A percentile compares a stretch with the other conserved stretches of the same genome.
phyloP scores from a whole-genome alignment of 2,888 invertebrate species.

The Leucozona laternaria region DNA sequence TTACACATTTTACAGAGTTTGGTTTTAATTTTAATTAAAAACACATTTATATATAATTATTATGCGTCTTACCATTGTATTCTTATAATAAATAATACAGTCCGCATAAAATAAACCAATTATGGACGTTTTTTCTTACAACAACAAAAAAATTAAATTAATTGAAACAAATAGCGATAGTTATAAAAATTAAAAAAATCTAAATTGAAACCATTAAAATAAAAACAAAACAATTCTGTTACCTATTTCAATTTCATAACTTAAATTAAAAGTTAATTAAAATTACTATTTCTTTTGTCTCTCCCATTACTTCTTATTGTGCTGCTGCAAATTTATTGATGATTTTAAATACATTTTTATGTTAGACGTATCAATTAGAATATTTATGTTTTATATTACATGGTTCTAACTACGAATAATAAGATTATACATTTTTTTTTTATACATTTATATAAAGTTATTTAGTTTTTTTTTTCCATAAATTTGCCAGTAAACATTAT shows the following conservation, averaged over 20 bases:
- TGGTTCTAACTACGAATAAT: conserved; percentile 71
- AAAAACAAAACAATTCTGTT: conserved; percentile 36
- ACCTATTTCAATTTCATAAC: conserved; percentile 59
- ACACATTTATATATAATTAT: conserved; percentile 53
- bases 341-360: conserved; percentile 28
- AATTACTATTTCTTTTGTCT: conserved; percentile 4
- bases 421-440: conserved; percentile 57
- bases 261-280: conserved; percentile 2
- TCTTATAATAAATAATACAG: conserved; percentile 59
- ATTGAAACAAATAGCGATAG: background rate
- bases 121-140: conserved; percentile 16
- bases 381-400: conserved; percentile 64
- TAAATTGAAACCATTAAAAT: background rate
- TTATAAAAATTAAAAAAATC: background rate
- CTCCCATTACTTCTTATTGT: conserved; percentile 51
- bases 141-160: background rate
- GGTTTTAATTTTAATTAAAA: conserved; percentile 56
- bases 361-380: conserved; percentile 55
- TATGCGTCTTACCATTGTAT: conserved; percentile 47
- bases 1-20: conserved; percentile 64
- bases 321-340: conserved; percentile 44
- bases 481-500: conserved; percentile 47
- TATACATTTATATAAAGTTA: conserved; percentile 51
- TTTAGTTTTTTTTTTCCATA: conserved; percentile 25
- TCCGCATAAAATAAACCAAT: background rate